Percentiles rank a stretch among this genome's conserved stretches.
phyloP scores from a whole-genome alignment of 2,888 invertebrate genomes.

The Malthinus flaveolus region DNA sequence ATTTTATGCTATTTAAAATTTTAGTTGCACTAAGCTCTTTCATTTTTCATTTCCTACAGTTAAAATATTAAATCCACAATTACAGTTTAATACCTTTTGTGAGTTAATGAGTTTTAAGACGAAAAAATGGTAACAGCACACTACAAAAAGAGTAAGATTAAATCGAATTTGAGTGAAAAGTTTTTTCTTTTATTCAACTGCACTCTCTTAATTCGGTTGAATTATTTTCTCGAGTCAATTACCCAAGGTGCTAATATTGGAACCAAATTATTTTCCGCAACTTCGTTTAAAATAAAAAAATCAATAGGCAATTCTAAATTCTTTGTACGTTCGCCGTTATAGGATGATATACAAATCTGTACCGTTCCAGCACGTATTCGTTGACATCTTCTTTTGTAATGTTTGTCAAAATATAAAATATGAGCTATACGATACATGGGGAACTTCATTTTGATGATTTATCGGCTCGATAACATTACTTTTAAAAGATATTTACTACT shows the following conservation, averaged over 20 bases:
- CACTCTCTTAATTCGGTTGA: too few relatives aligned
- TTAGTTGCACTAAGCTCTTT: too few relatives aligned
- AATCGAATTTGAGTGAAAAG: neutral
- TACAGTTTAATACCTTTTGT: too few relatives aligned
- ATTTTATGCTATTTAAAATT: too few relatives aligned
- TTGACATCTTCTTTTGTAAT: constrained; percentile 36
- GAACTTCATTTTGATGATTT: constrained; percentile 21
- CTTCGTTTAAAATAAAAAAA: neutral
- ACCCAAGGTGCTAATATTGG: too few relatives aligned
- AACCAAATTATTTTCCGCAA: too few relatives aligned
- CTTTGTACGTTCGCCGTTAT: constrained; percentile 29
- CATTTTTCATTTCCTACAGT: too few relatives aligned
- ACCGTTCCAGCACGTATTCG: constrained; percentile 34
- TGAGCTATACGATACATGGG: constrained; percentile 19
- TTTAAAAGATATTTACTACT: constrained; percentile 7
- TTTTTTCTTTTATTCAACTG: too few relatives aligned
- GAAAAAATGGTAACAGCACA: neutral
- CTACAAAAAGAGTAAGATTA: neutral
- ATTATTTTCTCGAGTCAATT: too few relatives aligned
- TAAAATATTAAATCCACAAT: too few relatives aligned
- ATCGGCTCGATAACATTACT: constrained; percentile 8
- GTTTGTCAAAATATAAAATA: constrained; percentile 37
- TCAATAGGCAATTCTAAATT: constrained; percentile 36
- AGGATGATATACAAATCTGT: constrained; percentile 35
- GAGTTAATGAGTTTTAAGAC: too few relatives aligned